These are phyloP conservation scores for Adineta ricciae DNA, from an alignment of 2,888 invertebrate species.

Conservation along the genomic window DNA sequence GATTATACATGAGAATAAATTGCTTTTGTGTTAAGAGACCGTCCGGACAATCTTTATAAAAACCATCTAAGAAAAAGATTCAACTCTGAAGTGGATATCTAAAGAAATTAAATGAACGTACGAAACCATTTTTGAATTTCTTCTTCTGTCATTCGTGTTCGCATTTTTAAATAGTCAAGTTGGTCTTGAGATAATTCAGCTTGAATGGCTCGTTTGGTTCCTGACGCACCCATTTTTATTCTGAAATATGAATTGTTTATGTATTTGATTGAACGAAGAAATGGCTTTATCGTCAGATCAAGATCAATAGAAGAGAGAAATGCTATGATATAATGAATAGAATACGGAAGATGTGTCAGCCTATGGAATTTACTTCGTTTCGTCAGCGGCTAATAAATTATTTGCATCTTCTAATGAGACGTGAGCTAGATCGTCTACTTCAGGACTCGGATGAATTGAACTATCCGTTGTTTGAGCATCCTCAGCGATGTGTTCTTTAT, in stretches of 20 bases:
- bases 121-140: constrained; percentile 6
- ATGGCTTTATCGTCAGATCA: too few relatives aligned
- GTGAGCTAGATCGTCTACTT: neutral
- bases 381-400: too few relatives aligned
- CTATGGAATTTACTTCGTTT: too few relatives aligned
- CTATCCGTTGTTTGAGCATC: neutral
- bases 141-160: neutral
- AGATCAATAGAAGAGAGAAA: neutral
- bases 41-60: neutral
- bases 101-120: neutral
- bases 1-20: neutral
- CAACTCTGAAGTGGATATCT: neutral
- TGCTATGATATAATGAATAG: neutral
- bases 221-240: neutral
- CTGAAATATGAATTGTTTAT: neutral
- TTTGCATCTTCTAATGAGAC: neutral
- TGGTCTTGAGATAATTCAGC: neutral
- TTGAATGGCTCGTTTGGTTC: neutral
- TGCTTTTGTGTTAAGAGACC: constrained; percentile 6
- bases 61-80: neutral
- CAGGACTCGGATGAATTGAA: neutral
- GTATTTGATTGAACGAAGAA: too few relatives aligned
- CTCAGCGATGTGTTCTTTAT: neutral
- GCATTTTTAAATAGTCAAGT: neutral
- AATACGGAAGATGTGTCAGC: too few relatives aligned